phyloP scores from a whole-genome alignment of 53 echinoderm and acorn worm species.

The Paracentrotus lividus region DNA sequence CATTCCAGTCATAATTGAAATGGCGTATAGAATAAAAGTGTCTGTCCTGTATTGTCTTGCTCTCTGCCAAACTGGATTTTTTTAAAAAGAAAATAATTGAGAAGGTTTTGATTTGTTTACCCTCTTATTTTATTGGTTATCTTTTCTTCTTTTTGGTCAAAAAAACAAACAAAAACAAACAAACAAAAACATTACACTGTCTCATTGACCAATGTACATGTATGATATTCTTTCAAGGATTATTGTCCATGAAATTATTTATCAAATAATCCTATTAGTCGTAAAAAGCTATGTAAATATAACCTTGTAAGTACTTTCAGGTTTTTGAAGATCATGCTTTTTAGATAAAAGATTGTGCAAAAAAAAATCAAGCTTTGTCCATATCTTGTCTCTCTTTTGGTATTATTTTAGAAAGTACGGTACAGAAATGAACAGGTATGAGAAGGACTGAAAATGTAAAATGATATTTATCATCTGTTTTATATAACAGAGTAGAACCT shows the following conservation, averaged over 20 bases:
- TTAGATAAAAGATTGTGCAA: conserved; percentile 14
- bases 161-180: too few relatives aligned
- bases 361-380: not conserved
- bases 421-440: too few relatives aligned
- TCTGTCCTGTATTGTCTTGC: not conserved
- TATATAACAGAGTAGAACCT: too few relatives aligned
- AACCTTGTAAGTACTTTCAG: conserved; percentile 39
- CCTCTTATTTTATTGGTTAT: too few relatives aligned
- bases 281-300: conserved; percentile 18
- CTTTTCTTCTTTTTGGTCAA: too few relatives aligned
- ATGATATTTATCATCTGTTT: too few relatives aligned
- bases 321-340: conserved; percentile 40
- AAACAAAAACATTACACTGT: too few relatives aligned
- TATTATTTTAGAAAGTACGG: not conserved
- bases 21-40: not conserved
- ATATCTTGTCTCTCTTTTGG: not conserved
- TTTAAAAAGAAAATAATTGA: too few relatives aligned
- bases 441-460: too few relatives aligned
- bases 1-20: not conserved
- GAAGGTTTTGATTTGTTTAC: too few relatives aligned
- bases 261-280: not conserved
- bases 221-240: not conserved
- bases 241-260: not conserved
- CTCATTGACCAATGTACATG: not conserved
- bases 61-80: not conserved